Base-by-base conservation (phyloP, 2,888 invertebrate species). In the Apamea sordens region DNA sequence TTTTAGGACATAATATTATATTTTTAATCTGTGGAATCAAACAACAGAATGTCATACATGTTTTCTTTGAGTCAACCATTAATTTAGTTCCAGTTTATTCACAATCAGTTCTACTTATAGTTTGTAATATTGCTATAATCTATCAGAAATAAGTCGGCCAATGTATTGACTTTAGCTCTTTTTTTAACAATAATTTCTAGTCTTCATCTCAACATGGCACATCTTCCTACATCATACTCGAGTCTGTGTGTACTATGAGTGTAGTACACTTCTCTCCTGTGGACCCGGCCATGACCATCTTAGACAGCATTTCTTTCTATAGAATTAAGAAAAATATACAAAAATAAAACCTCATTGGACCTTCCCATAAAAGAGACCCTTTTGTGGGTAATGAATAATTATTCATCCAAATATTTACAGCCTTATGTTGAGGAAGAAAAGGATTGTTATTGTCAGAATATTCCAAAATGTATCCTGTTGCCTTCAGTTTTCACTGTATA, bases 341-440 rank as follows among this genome's bases (percentile, higher is more conserved):
- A 7, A 7, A 28, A 36, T 5, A 21, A 18, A 10, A 32, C 10
- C 2, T 15, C 10, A 28, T 67, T 67, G 11, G 2, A 36, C 36
- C 11, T 24, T 36, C 6, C 44, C n/a, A 18, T 41, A 36, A 64
- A 32, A 28, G 4, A 32, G 21, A 28, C 21, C 21, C 13, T 50
- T 36, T 53, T 53, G 3, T 36, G 70, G 24, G 53, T 24, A 11
- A 18, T 3, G 18, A 36, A 18, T 50, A 50, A 50, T 70, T 70
- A 71, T 41, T 36, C 11, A 59, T 59, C 7, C 3, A 13, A 75
- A 56, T 47, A 65, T 56, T 15, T 18, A 15, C 15, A 18, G 28
- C 18, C 2, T 15, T 13, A 41, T n/a, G 21, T 77, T 76, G 28
- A 81, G 36, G 65, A 76, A 56, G 13, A 59, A 80, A 69, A 28